Evolutionary conservation across 2,797 vertebrate genomes (phyloP).

Genomic region (Alectoris magna): DNA sequence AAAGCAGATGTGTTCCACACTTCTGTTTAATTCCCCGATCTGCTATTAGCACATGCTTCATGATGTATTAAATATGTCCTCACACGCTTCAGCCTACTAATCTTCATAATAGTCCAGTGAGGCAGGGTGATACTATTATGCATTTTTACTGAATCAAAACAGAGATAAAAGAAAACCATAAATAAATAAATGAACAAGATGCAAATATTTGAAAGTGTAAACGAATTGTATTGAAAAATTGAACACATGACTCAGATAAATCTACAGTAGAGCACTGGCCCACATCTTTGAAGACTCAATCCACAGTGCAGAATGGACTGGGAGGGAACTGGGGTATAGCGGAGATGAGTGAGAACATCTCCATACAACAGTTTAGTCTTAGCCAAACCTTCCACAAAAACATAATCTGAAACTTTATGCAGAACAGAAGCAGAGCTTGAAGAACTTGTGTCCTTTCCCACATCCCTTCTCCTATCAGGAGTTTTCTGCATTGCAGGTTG

Average conservation of each 20-base stretch:
- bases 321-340: fast-evolving
- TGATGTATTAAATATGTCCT: not conserved
- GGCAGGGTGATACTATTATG: not conserved
- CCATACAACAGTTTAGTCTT: not conserved
- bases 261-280: not conserved
- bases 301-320: fast-evolving
- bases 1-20: conserved; percentile 25
- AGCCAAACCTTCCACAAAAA: not conserved
- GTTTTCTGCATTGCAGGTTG: not conserved
- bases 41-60: not conserved
- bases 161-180: not conserved
- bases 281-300: not conserved
- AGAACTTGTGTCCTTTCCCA: not conserved
- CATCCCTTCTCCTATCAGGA: fast-evolving
- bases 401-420: fast-evolving
- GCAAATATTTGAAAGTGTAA: not conserved
- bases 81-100: not conserved
- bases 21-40: not conserved
- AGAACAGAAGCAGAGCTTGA: not conserved
- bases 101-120: not conserved
- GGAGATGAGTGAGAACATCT: not conserved
- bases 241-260: not conserved
- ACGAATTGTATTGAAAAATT: not conserved
- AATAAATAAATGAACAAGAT: not conserved
- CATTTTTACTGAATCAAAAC: not conserved